Conservation (phyloP, 2,888 invertebrate genomes). For the Xestia ashworthii region DNA sequence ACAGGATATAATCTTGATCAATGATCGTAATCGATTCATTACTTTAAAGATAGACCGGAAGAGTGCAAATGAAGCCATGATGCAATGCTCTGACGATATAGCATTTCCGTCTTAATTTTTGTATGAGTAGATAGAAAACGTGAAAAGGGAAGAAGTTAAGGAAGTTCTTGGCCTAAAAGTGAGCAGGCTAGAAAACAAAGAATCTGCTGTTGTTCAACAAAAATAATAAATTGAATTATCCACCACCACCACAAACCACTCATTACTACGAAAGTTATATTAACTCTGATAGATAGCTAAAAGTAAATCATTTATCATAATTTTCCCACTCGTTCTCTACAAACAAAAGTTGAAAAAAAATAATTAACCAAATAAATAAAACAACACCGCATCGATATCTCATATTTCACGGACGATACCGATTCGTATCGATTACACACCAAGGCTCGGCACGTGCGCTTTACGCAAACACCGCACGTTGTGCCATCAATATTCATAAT, state of each 20-base stretch:
- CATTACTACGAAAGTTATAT: background rate
- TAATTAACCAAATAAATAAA: slow-evolving; percentile 20
- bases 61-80: slow-evolving; percentile 11
- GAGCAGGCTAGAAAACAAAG: background rate
- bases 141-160: background rate
- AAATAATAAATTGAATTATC: background rate
- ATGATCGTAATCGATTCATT: slow-evolving; percentile 30
- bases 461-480: slow-evolving; percentile 62
- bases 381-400: slow-evolving; percentile 36
- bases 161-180: background rate
- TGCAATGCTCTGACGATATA: background rate
- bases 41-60: slow-evolving; percentile 2
- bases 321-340: background rate
- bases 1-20: slow-evolving; percentile 36
- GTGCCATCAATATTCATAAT: slow-evolving; percentile 68
- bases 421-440: slow-evolving; percentile 54
- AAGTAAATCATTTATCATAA: background rate
- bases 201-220: too few relatives aligned
- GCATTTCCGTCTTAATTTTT: background rate
- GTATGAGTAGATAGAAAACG: background rate
- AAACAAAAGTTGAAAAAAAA: background rate
- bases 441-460: slow-evolving; percentile 59
- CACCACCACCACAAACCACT: background rate
- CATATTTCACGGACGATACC: slow-evolving; percentile 53
- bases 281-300: background rate